These are phyloP conservation scores for Gopherus evgoodei DNA, from an alignment of 2,113 vertebrate species.

Conservation along the genomic window DNA sequence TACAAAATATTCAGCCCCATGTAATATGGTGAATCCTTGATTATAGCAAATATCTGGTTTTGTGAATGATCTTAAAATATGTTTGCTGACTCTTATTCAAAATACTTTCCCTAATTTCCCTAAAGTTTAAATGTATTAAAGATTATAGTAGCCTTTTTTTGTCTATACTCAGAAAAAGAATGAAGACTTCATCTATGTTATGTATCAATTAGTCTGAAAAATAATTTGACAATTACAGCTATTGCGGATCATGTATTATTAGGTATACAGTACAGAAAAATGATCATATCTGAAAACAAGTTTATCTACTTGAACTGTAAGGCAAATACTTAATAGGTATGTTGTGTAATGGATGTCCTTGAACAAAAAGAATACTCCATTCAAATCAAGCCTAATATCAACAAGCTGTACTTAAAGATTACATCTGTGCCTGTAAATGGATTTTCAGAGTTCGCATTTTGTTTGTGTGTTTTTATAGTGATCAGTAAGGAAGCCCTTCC, in stretches of 20 bases:
- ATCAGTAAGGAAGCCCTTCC: slow-evolving; percentile 60
- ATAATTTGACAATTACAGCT: not conserved
- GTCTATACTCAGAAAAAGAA: not conserved
- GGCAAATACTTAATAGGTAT: not conserved
- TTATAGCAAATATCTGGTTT: not conserved
- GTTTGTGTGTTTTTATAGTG: slow-evolving; percentile 61
- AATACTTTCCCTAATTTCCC: not conserved
- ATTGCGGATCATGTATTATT: not conserved
- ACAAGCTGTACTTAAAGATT: slow-evolving; percentile 45
- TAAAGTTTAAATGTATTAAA: not conserved
- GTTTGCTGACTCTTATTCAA: not conserved
- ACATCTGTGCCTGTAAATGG: slow-evolving; percentile 38
- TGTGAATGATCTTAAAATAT: not conserved
- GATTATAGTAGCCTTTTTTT: not conserved
- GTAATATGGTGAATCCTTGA: not conserved
- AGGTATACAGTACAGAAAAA: not conserved
- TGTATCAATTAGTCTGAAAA: not conserved
- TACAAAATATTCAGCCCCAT: not conserved
- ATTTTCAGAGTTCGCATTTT: slow-evolving; percentile 62
- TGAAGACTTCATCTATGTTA: not conserved
- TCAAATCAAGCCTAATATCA: slow-evolving; percentile 10
- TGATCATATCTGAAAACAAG: not conserved
- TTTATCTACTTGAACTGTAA: not conserved
- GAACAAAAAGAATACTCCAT: slow-evolving; percentile 2
- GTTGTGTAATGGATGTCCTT: not conserved